phyloP scores from a whole-genome alignment of 2,113 vertebrate species.

The Lampris megalopsis region DNA sequence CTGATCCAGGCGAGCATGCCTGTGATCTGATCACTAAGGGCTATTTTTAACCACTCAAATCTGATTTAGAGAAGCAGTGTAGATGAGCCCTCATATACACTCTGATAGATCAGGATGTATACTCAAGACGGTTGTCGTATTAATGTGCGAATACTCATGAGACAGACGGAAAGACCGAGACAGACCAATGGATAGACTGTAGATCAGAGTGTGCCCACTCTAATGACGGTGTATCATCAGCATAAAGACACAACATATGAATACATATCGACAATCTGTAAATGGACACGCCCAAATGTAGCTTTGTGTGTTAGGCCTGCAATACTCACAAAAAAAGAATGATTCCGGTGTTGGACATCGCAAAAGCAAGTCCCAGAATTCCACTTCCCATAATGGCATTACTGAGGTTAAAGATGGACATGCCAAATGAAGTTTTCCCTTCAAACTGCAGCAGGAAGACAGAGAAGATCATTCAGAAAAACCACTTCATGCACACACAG shows the following conservation, averaged over 20 bases:
- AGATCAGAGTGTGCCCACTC: neutral
- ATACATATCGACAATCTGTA: neutral
- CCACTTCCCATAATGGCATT: constrained; percentile 91
- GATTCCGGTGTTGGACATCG: constrained; percentile 89
- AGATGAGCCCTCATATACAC: constrained; percentile 57
- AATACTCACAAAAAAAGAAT: constrained; percentile 87
- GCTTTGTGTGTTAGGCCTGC: constrained; percentile 9
- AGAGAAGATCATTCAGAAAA: neutral
- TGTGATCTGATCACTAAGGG: constrained; percentile 66
- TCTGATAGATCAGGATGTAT: constrained; percentile 54
- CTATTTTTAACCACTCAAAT: constrained; percentile 78
- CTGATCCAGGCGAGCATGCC: constrained; percentile 68
- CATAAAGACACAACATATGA: constrained; percentile 22
- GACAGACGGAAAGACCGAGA: neutral
- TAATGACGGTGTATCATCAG: neutral
- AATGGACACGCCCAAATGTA: neutral
- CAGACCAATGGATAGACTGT: neutral
- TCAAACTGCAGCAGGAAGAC: constrained; percentile 78
- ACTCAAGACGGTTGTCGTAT: neutral
- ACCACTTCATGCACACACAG: neutral
- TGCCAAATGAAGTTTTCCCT: constrained; percentile 88
- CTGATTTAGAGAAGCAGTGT: constrained; percentile 71
- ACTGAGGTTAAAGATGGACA: constrained; percentile 91
- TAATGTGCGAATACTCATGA: neutral
- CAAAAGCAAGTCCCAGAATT: constrained; percentile 87